Base-by-base conservation (phyloP, 1,140 invertebrate genomes). In the Plodia interpunctella region DNA sequence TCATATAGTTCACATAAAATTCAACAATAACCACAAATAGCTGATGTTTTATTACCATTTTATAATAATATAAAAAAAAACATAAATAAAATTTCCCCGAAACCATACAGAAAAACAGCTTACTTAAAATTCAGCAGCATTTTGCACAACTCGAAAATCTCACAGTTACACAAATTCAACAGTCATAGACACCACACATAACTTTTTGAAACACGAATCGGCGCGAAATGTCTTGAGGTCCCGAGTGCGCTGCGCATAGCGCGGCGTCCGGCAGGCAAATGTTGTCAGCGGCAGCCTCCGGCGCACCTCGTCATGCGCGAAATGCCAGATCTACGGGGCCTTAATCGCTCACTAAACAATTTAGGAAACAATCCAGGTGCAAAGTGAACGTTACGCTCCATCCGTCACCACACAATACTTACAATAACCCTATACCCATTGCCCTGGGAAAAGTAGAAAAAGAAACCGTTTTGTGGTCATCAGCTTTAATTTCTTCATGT, bases 91-190 rank as follows among this genome's bases (percentile, higher is more conserved):
- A 32, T 32, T 32, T 63, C 49, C 63, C 49, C 62, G 63, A 68
- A 74, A 66, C 62, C 65, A 10, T 32, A 10, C 30, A 5, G 10
- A 32, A 32, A 10, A 32, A 32, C 21, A 32, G 72, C 78, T 83
- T 78, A 88, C 85, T 78, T 83, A 57, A 75, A 21, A 75, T 69
- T 82, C 63, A 78, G 63, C 66, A 80, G 68, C 84, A 87, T 88
- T 83, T 84, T 70, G 68, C 74, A 81, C 76, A 15, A 70, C 56
- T 68, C 61, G 2, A 59, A 60, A 64, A 60, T 64, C 75, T 75
- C 79, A 72, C 32, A 65, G 63, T 56, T 51, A 63, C 78, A 80
- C 74, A 71, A 63, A 66, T 69, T 58, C 63, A 70, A 71, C 32
- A 66, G 63, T 78, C 70, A 80, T 77, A 61, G 71, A 80, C 74